These are phyloP conservation scores for Gonatopus flavifemur DNA, from an alignment of 1,140 invertebrate genomes.

Conservation along the genomic window DNA sequence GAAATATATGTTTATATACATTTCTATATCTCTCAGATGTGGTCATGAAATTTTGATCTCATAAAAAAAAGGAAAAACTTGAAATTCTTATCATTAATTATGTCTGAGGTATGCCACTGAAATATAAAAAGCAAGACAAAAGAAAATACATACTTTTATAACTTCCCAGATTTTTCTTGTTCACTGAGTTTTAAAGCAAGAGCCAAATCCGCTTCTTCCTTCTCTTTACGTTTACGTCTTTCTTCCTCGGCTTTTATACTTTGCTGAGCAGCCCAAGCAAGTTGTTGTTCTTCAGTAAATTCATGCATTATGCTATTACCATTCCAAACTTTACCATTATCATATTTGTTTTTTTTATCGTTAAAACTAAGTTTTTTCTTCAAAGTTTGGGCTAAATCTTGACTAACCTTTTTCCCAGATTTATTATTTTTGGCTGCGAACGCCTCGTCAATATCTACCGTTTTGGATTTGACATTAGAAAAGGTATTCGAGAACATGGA, in stretches of 20 bases:
- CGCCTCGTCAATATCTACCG: conserved; percentile 37
- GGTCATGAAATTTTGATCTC: no score
- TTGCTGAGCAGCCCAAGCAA: conserved; percentile 44
- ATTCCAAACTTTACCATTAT: conserved; percentile 38
- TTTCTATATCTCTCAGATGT: no score
- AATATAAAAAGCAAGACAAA: neutral
- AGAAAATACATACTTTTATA: conserved; percentile 13
- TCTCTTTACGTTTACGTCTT: conserved; percentile 39
- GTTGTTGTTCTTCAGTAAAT: conserved; percentile 40
- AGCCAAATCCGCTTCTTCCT: conserved; percentile 46
- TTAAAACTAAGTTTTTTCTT: conserved; percentile 30
- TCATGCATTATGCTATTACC: conserved; percentile 19
- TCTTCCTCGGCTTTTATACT: conserved; percentile 46
- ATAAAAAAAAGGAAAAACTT: no score
- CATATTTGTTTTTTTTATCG: conserved; percentile 35
- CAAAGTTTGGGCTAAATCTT: conserved; percentile 22
- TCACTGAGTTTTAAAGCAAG: conserved; percentile 46
- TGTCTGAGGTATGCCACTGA: no score
- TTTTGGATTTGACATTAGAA: conserved; percentile 23
- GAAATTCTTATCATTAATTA: no score
- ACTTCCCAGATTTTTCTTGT: conserved; percentile 34
- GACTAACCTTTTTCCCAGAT: conserved; percentile 17
- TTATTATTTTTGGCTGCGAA: conserved; percentile 35
- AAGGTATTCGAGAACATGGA: conserved; percentile 28
- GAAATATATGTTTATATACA: no score